A percentile compares a stretch with the other conserved stretches of the same genome.
Evolutionary conservation across 2,888 invertebrate genomes (phyloP).

Genomic region (Apamea anceps): DNA sequence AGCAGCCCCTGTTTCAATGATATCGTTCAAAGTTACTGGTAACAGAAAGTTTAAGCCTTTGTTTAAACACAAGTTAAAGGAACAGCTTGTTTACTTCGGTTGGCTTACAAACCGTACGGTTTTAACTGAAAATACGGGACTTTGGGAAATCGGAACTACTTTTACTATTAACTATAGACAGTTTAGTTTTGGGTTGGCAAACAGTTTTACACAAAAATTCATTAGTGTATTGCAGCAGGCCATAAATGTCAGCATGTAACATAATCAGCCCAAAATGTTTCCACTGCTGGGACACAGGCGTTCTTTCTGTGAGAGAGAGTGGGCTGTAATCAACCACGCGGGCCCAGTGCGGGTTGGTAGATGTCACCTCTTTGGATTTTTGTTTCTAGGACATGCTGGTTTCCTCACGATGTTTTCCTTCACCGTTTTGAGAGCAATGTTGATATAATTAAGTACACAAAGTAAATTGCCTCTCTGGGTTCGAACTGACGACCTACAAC

Average conservation of each 20-base stretch:
- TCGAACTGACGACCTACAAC: no score
- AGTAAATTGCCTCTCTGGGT: no score
- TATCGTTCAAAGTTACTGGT: conserved; percentile 10
- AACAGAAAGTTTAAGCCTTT: conserved; percentile 12
- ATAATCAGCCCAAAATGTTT: not conserved
- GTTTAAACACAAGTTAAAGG: not conserved
- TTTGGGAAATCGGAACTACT: not conserved
- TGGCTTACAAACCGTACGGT: conserved; percentile 1
- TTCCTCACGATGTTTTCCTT: no score
- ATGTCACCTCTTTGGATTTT: no score
- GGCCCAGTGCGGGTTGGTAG: no score
- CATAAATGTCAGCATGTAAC: no score
- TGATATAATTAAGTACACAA: no score
- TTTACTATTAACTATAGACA: not conserved
- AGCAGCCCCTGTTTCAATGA: not conserved
- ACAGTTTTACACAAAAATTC: not conserved
- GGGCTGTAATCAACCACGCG: no score
- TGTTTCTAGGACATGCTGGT: no score
- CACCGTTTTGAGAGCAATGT: no score
- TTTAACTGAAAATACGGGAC: not conserved
- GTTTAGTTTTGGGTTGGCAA: not conserved
- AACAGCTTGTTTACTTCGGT: conserved; percentile 1
- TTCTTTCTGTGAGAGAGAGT: no score
- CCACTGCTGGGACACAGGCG: no score
- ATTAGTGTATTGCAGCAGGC: not conserved